A percentile compares a stretch with the other conserved stretches of the same genome.
Evolutionary conservation across 2,797 vertebrate genomes (phyloP).

Genomic region (Synaphobranchus kaupii): DNA sequence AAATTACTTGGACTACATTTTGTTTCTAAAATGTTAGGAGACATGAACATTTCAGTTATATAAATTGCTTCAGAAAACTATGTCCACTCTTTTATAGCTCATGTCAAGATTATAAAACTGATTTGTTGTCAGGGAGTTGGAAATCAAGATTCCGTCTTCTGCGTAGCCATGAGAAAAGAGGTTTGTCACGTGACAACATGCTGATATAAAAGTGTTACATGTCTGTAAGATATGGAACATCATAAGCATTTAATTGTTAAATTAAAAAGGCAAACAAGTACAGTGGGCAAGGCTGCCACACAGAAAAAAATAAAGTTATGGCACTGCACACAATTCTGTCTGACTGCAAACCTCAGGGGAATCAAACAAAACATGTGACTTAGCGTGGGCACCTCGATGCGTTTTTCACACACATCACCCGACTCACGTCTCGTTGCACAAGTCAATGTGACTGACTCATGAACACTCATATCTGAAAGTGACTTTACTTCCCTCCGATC

Average conservation of each 20-base stretch:
- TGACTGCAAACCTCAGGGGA: background rate
- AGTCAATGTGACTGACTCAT: background rate
- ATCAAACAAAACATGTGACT: background rate
- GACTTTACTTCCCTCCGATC: background rate
- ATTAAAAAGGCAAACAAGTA: background rate
- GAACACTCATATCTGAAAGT: conserved; percentile 2
- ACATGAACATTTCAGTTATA: background rate
- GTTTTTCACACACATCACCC: background rate
- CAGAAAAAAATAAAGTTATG: background rate
- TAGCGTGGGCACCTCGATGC: background rate
- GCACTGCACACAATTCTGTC: background rate
- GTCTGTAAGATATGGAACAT: background rate
- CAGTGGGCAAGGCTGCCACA: background rate
- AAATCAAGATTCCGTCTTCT: background rate
- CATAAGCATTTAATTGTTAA: background rate
- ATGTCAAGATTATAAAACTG: background rate
- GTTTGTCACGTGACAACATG: background rate
- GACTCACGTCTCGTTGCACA: background rate
- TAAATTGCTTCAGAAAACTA: background rate
- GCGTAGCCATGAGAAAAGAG: background rate
- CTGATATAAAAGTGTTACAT: background rate
- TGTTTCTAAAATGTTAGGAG: background rate
- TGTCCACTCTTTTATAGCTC: background rate
- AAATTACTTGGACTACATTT: background rate
- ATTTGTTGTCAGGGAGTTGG: background rate